Evolutionary conservation across 2,797 vertebrate genomes (phyloP).

Genomic region (Premnoplex brunnescens): DNA sequence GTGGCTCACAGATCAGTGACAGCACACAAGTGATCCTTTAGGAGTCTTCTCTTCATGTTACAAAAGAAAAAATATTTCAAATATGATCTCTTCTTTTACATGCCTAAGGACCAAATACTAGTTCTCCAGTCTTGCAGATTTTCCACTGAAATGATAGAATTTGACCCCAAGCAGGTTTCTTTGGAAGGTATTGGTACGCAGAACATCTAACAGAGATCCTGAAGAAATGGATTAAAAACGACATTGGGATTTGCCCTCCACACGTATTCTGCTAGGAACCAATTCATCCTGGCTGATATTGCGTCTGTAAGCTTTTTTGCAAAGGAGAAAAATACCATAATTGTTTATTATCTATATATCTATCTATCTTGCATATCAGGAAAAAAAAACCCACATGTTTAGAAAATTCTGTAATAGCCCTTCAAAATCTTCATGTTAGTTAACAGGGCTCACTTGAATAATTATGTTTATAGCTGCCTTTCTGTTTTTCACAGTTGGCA

Average conservation of each 20-base stretch:
- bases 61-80: background rate
- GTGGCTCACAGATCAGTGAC: background rate
- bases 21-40: background rate
- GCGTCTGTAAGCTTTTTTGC: background rate
- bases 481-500: background rate
- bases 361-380: background rate
- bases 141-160: background rate
- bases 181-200: background rate
- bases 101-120: background rate
- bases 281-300: background rate
- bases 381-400: background rate
- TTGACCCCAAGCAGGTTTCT: background rate
- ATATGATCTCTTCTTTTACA: background rate
- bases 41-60: background rate
- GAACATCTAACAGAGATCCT: background rate
- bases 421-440: background rate
- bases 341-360: background rate
- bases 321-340: background rate
- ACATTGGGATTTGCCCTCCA: background rate
- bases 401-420: background rate
- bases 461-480: slow-evolving; percentile 8
- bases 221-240: background rate
- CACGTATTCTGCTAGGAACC: background rate
- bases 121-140: background rate
- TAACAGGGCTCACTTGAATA: slow-evolving; percentile 4